phyloP scores from a whole-genome alignment of 2,113 vertebrate genomes.

The Odocoileus virginianus region DNA sequence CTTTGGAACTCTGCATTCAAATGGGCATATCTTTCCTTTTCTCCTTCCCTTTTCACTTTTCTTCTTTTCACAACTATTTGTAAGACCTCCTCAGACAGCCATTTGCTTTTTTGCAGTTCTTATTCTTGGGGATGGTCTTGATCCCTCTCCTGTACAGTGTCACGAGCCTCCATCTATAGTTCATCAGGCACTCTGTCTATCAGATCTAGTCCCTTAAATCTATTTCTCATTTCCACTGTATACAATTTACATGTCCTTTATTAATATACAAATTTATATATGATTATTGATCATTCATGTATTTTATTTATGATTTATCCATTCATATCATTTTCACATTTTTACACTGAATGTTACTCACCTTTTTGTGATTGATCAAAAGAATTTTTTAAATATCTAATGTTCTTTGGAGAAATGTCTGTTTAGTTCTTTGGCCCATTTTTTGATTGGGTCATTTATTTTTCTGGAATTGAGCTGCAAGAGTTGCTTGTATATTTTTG shows the following conservation, averaged over 20 bases:
- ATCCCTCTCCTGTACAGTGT: not conserved
- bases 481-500: too few relatives aligned
- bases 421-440: too few relatives aligned
- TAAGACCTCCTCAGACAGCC: not conserved
- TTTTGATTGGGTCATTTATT: too few relatives aligned
- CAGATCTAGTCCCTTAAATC: not conserved
- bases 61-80: not conserved
- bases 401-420: not conserved
- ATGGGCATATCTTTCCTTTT: not conserved
- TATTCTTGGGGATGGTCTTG: not conserved
- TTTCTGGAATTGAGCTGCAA: too few relatives aligned
- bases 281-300: not conserved
- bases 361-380: not conserved
- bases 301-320: constrained; percentile 12
- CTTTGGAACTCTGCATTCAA: not conserved
- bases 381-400: not conserved
- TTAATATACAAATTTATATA: not conserved
- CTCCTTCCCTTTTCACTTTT: not conserved
- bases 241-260: not conserved
- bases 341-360: not conserved
- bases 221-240: not conserved
- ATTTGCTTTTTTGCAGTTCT: not conserved
- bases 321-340: not conserved
- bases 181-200: not conserved
- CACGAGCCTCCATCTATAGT: not conserved